Base-by-base conservation (phyloP, 2,113 vertebrate genomes). In the Actinemys pallida region DNA sequence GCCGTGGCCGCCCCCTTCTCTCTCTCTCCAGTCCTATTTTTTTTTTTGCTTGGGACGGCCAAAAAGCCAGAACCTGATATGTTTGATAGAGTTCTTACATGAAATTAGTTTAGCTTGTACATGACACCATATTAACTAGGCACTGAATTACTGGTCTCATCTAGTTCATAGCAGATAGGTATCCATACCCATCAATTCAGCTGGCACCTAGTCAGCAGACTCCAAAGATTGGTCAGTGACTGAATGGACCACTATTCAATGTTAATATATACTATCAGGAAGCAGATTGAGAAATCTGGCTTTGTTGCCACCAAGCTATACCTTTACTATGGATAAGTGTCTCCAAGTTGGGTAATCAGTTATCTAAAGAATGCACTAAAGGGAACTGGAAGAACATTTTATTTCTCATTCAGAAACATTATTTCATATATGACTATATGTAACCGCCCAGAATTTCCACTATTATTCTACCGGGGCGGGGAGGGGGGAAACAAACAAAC, bases 111-210 rank as follows among this genome's bases (percentile, higher is more conserved):
- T n/a, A 69, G 62, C 35, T 65, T 31, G 13, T 65, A 35, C 14
- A 16, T 69, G 8, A 35, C 35, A n/a, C 35, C 16, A 69, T 69
- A 69, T 69, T 8, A 69, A 69, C 13, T 16, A 69, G 31, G 16
- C 31, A 69, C 39, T 25, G 39, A 76, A 76, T 25, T 76, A 53
- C 5, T 87, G 75, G 14, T 50, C 8, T 31, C n/a, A 42, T 59
- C 62, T 35, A 39, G n/a, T 83, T 83, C 75, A 47, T n/a, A 86
- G 50, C 81, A 65, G 90, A 84, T 90, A 96, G 88, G 93, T 93
- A 83, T 93, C 81, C 47, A 81, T 42, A 35, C 29, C 86, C 79
- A n/a, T 78, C 17, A 83, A 47, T 72, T 92, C 91, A 93, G 90
- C 0, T 39, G 84, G 79, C 57, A 88, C 83, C 79, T 91, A 93